phyloP scores from a whole-genome alignment of 37 sponge, comb jelly and placozoan species.

The Cliona cf. orientalis region DNA sequence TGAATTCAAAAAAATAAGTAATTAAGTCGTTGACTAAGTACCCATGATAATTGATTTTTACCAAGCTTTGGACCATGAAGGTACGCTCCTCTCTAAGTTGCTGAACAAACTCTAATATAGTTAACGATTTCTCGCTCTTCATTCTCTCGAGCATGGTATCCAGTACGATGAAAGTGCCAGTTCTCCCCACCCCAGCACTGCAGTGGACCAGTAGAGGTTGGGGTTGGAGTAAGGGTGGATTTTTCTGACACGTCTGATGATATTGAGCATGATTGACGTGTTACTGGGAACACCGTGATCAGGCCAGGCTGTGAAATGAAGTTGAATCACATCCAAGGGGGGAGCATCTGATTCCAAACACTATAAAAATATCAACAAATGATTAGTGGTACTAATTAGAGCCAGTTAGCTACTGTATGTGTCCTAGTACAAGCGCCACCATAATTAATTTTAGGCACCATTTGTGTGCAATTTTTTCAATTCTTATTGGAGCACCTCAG shows the following conservation, averaged over 20 bases:
- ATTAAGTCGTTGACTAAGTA: too few relatives aligned
- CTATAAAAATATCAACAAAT: too few relatives aligned
- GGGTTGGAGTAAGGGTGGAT: constrained; percentile 20
- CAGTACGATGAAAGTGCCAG: constrained; percentile 75
- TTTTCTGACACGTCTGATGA: constrained; percentile 62
- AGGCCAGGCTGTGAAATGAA: constrained; percentile 77
- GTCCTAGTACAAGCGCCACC: too few relatives aligned
- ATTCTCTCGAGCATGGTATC: constrained; percentile 67
- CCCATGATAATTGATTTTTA: too few relatives aligned
- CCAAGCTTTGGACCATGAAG: constrained; percentile 72
- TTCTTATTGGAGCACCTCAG: too few relatives aligned
- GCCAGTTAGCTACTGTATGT: too few relatives aligned
- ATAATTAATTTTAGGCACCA: too few relatives aligned
- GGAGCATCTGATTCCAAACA: not conserved
- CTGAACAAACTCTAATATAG: constrained; percentile 40
- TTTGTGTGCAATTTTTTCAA: too few relatives aligned
- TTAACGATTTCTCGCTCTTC: constrained; percentile 28
- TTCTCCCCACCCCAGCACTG: constrained; percentile 81
- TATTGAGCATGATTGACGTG: constrained; percentile 62
- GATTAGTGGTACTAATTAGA: too few relatives aligned
- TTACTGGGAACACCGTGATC: constrained; percentile 83
- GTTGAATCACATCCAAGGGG: constrained; percentile 58
- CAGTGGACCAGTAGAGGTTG: constrained; percentile 78
- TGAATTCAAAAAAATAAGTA: too few relatives aligned
- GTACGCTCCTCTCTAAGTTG: constrained; percentile 46